phyloP scores from a whole-genome alignment of 2,113 vertebrate species.

The Capreolus pygargus region DNA sequence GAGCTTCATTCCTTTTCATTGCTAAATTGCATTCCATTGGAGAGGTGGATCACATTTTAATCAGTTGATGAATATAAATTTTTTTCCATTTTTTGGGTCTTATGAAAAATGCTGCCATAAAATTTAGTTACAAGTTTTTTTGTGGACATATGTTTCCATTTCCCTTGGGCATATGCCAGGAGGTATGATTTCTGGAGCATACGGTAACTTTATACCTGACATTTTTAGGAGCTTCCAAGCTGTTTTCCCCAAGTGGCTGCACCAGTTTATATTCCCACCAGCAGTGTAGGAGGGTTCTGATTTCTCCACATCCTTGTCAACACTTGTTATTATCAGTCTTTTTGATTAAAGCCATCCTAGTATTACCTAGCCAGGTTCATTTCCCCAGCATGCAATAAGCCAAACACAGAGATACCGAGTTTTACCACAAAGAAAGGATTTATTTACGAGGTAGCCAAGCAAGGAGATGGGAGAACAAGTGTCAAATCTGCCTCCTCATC shows the following conservation, averaged over 20 bases:
- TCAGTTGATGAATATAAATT: neutral
- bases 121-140: neutral
- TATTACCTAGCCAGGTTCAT: neutral
- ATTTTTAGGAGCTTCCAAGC: neutral
- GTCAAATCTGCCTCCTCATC: neutral
- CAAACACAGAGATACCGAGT: neutral
- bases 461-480: neutral
- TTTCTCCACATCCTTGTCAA: neutral
- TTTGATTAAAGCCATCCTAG: neutral
- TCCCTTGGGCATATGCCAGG: neutral
- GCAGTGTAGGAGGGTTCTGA: neutral
- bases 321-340: neutral
- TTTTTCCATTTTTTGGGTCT: neutral
- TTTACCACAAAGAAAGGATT: neutral
- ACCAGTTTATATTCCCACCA: neutral
- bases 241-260: neutral
- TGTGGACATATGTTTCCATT: neutral
- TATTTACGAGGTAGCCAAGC: neutral
- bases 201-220: neutral
- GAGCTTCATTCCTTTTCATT: neutral
- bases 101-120: neutral
- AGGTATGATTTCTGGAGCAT: neutral
- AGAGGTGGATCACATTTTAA: neutral
- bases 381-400: neutral
- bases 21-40: neutral